Conservation (phyloP, 2,888 invertebrate species). For the Apoda limacodes region DNA sequence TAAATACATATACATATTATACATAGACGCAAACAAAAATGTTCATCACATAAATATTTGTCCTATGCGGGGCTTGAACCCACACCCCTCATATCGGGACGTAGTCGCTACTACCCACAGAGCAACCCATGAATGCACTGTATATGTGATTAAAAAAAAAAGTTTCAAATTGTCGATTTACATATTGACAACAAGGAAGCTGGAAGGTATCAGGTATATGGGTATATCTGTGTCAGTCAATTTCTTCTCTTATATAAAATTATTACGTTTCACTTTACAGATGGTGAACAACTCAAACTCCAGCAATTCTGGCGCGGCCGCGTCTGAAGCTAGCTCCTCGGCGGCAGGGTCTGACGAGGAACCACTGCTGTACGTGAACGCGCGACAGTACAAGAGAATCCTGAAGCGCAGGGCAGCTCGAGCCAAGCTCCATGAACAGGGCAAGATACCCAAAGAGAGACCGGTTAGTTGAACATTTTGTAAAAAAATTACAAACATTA, state of each 20-base stretch:
- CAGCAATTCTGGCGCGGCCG: constrained; percentile 22
- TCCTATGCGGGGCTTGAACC: too few relatives aligned
- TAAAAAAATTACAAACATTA: too few relatives aligned
- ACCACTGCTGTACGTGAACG: constrained; percentile 97
- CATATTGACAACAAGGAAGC: too few relatives aligned
- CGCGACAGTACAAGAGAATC: constrained; percentile 97
- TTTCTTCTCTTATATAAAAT: not conserved
- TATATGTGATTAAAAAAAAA: too few relatives aligned
- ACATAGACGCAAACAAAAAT: too few relatives aligned
- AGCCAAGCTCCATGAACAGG: constrained; percentile 93
- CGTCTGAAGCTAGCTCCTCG: constrained; percentile 34
- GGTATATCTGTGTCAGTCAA: not conserved
- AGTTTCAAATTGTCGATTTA: too few relatives aligned
- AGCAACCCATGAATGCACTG: too few relatives aligned
- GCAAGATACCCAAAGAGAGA: constrained; percentile 96
- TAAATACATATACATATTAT: too few relatives aligned
- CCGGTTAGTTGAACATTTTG: constrained; percentile 77
- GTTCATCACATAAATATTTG: too few relatives aligned
- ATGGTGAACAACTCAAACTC: constrained; percentile 44
- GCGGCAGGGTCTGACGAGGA: constrained; percentile 84
- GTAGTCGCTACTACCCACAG: too few relatives aligned
- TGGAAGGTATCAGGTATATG: too few relatives aligned
- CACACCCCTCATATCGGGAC: too few relatives aligned
- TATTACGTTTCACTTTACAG: constrained; percentile 23
- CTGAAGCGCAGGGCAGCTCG: constrained; percentile 93